phyloP scores from a whole-genome alignment of 2,113 vertebrate genomes.

The Excalfactoria chinensis region DNA sequence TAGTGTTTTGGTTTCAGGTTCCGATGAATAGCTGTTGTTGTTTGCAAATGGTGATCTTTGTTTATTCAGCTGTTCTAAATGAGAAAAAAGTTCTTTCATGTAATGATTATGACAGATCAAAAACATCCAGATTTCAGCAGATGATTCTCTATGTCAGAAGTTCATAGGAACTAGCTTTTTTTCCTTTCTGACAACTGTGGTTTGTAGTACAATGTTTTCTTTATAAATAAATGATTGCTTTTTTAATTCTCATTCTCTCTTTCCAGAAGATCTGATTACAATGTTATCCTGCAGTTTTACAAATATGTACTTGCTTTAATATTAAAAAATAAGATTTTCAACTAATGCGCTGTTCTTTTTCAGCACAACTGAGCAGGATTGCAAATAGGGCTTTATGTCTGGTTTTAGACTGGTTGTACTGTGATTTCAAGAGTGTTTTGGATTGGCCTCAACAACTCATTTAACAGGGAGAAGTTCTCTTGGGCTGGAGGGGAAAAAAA shows the following conservation, averaged over 20 bases:
- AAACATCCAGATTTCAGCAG: background rate
- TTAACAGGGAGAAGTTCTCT: background rate
- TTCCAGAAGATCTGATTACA: background rate
- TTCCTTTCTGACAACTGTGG: background rate
- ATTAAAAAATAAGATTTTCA: background rate
- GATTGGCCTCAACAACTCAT: fast-evolving
- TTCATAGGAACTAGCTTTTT: background rate
- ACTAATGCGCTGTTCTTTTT: background rate
- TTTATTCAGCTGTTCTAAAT: background rate
- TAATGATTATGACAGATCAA: background rate
- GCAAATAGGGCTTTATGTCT: fast-evolving
- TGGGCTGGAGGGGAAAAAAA: background rate
- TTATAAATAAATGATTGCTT: background rate
- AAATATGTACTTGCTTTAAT: background rate
- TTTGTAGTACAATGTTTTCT: background rate
- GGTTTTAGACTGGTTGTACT: background rate
- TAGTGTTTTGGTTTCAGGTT: background rate
- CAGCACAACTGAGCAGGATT: background rate
- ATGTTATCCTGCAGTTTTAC: background rate
- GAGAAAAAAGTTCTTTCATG: background rate
- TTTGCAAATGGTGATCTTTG: background rate
- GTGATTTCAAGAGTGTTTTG: background rate
- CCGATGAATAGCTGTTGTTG: background rate
- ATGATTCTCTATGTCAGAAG: background rate
- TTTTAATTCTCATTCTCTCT: background rate